Evolutionary conservation across 2,113 vertebrate genomes (phyloP), one percentile per base, ranked within the genome.

Genomic region (Lophius piscatorius): DNA sequence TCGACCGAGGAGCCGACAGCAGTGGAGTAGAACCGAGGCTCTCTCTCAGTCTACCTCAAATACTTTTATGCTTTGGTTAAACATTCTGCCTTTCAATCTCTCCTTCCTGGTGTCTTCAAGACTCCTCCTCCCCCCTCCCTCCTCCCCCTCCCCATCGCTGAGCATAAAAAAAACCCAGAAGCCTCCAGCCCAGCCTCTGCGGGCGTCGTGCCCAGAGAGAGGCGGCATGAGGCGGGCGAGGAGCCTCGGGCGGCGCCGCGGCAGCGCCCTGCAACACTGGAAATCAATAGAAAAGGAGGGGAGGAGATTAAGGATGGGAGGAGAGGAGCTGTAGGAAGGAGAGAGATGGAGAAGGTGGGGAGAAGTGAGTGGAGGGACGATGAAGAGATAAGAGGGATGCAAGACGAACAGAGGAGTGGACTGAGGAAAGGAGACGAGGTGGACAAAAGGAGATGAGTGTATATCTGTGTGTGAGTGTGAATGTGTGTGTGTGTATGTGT

Each of bases 401-500:
- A 46, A 38, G 34, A 67, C 42, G 51, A 24, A 61, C 29, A 54
- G 69, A 41, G 28, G 63, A 63, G 71, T 59, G 12, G 28, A 57
- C 36, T 24, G 46, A 72, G 72, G 80, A 69, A 73, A 68, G 74
- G 63, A 74, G 70, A 71, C 46, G 54, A 52, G 73, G 38, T 44
- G 23, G 66, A 67, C 65, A 70, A 70, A 74, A 69, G 84, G 67
- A 76, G 84, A 87, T 85, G 76, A 71, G 84, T n/a, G 81, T 69
- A 76, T 78, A 80, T 21, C 8, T 76, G 74, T 74, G 55, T 36
- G 58, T 56, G 47, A 56, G 31, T 58, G 50, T 74, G 56, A 71
- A 73, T 56, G 49, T 55, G 26, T 57, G 50, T 74, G 59, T 70
- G 70, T n/a, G 81, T 69, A 76, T 78, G 78, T 21, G n/a, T n/a